These are phyloP conservation scores for Siphlonurus alternatus DNA, from an alignment of 2,888 invertebrate species.

Conservation along the genomic window DNA sequence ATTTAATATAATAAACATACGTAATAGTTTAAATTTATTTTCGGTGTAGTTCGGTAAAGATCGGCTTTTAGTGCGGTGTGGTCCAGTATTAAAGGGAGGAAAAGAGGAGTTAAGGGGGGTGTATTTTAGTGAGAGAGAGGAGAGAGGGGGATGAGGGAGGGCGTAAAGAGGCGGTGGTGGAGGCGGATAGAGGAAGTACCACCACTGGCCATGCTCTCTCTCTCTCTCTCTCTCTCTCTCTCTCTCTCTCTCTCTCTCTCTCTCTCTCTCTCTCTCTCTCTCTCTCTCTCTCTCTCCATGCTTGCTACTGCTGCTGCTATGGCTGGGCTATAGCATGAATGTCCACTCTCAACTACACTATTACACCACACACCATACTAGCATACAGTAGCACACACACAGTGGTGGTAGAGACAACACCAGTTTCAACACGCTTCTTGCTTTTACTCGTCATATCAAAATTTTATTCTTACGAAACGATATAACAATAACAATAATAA, in stretches of 20 bases:
- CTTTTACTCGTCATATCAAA: too few species aligned
- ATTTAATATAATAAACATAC: not conserved
- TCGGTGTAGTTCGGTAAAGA: not conserved
- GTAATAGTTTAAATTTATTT: not conserved
- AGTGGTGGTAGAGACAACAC: too few species aligned
- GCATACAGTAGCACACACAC: too few species aligned
- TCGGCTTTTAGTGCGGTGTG: not conserved
- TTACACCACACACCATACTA: not conserved
- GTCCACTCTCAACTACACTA: not conserved
- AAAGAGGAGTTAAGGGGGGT: not conserved
- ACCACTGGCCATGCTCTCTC: not conserved
- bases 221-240: not conserved
- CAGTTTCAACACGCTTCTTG: too few species aligned
- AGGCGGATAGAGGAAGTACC: not conserved
- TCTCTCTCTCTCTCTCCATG: too few species aligned
- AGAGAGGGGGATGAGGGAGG: not conserved
- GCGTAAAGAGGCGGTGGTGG: not conserved
- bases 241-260: not conserved
- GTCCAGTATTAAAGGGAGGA: not conserved
- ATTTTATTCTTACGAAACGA: too few species aligned
- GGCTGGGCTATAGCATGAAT: too few species aligned
- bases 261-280: not conserved
- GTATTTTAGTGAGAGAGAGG: slow-evolving; percentile 1
- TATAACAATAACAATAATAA: too few species aligned
- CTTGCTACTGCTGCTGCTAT: not conserved